A percentile compares a stretch with the other conserved stretches of the same genome.
Conservation (phyloP, 92 coral and sea anemone genomes). For the Epizoanthus rinbou region DNA sequence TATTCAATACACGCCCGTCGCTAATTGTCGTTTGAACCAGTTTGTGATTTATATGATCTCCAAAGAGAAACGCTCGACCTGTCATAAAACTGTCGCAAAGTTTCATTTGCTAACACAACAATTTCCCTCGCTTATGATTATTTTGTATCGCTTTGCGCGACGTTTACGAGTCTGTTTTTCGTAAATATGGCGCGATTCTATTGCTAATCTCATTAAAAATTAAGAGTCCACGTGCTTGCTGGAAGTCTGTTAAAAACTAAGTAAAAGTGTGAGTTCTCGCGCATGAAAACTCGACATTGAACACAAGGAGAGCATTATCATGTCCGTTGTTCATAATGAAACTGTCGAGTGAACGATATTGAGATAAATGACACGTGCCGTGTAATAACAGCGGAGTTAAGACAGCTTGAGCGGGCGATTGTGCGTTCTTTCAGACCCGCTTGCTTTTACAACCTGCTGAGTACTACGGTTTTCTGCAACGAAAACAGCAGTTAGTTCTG, state of each 20-base stretch:
- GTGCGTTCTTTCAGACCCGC: not conserved
- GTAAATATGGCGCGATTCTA: not conserved
- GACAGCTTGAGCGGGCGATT: not conserved
- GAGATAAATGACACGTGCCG: constrained; percentile 32
- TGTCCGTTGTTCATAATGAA: constrained; percentile 9
- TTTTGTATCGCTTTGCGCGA: not conserved
- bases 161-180: constrained; percentile 22
- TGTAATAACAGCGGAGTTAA: not conserved
- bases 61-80: constrained; percentile 52
- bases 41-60: constrained; percentile 13
- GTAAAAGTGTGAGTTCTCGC: constrained; percentile 27
- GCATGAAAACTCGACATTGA: constrained; percentile 1
- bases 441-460: not conserved
- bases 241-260: constrained; percentile 14
- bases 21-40: constrained; percentile 73
- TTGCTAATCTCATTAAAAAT: constrained; percentile 41
- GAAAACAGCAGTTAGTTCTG: not conserved
- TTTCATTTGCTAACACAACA: constrained; percentile 30
- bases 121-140: not conserved
- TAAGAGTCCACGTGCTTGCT: constrained; percentile 38
- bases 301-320: constrained; percentile 32
- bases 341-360: not conserved
- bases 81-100: constrained; percentile 43
- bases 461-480: not conserved
- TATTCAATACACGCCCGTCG: constrained; percentile 59